Conservation (phyloP, 2,797 vertebrate species). For the Prunella strophiata region DNA sequence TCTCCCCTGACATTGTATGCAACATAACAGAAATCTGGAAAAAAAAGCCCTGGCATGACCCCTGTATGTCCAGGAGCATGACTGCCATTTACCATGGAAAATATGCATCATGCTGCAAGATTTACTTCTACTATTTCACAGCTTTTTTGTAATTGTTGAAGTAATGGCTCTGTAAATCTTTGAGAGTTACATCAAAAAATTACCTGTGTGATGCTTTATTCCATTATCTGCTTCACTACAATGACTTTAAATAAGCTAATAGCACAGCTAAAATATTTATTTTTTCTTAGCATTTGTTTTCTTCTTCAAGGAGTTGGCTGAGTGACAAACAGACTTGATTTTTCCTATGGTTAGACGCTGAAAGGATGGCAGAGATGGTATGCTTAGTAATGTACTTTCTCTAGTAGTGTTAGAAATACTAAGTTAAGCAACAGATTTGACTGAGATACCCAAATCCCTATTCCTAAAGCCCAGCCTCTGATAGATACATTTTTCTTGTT, state of each 20-base stretch:
- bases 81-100: neutral
- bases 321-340: neutral
- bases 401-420: neutral
- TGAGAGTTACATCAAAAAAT: neutral
- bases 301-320: neutral
- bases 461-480: neutral
- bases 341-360: neutral
- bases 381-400: neutral
- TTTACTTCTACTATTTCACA: neutral
- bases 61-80: neutral
- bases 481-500: neutral
- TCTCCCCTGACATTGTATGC: neutral
- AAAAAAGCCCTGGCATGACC: neutral
- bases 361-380: neutral
- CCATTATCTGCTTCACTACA: neutral
- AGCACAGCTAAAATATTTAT: neutral
- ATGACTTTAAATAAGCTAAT: neutral
- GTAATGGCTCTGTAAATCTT: neutral
- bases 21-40: neutral
- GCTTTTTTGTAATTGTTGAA: neutral
- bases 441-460: neutral
- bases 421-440: neutral
- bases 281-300: neutral
- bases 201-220: neutral
- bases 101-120: neutral